Evolutionary conservation across 2,797 vertebrate species (phyloP).

Genomic region (Enteromius fasciolatus): DNA sequence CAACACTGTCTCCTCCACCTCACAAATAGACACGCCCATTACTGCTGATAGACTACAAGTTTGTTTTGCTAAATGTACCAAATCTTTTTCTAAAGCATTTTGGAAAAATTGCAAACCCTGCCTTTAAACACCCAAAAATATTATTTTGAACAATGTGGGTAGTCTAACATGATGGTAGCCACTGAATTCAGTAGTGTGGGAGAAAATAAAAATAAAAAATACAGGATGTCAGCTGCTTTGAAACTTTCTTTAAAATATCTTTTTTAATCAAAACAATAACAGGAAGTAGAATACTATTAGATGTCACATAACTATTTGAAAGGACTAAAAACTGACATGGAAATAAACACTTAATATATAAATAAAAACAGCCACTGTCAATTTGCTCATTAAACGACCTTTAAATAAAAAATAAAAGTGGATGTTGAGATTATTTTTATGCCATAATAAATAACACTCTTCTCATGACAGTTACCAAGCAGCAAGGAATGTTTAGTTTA

Average conservation of each 20-base stretch:
- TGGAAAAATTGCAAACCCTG: no score
- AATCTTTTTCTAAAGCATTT: no score
- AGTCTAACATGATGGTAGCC: not conserved
- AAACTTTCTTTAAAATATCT: not conserved
- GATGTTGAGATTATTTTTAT: not conserved
- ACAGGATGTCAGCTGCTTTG: not conserved
- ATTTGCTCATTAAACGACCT: not conserved
- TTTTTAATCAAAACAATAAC: not conserved
- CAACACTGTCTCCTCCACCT: no score
- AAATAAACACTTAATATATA: not conserved
- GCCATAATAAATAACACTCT: constrained; percentile 14
- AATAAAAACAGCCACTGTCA: not conserved
- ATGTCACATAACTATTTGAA: not conserved
- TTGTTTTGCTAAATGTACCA: no score
- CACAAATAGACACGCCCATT: no score
- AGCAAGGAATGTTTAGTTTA: not conserved
- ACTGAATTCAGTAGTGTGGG: not conserved
- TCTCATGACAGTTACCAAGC: not conserved
- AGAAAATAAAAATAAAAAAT: not conserved
- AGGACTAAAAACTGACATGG: not conserved
- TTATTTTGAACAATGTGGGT: not conserved
- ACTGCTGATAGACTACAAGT: no score
- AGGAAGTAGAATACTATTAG: not conserved
- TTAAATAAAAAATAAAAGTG: not conserved
- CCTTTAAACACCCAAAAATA: not conserved